Evolutionary conservation across 2,888 invertebrate genomes (phyloP).

Genomic region (Meghimatium bilineatum): DNA sequence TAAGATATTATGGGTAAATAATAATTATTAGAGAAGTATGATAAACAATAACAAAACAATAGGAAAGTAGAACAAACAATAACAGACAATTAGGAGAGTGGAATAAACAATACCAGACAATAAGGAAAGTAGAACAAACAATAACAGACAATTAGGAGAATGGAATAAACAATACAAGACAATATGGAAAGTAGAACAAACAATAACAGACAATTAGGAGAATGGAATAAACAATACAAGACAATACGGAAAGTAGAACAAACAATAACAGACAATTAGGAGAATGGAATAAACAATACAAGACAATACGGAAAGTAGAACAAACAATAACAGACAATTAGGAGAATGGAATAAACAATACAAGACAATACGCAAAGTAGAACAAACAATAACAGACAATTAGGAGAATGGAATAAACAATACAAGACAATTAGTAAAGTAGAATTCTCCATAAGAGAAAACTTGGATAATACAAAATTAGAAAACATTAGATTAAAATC

Average conservation of each 20-base stretch:
- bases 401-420: not conserved
- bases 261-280: not conserved
- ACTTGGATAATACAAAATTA: not conserved
- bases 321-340: not conserved
- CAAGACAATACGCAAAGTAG: not conserved
- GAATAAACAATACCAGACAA: not conserved
- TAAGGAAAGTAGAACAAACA: not conserved
- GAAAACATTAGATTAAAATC: too few relatives aligned
- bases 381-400: not conserved
- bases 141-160: not conserved
- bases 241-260: not conserved
- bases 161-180: not conserved
- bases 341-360: not conserved
- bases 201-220: not conserved
- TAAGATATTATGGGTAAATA: not conserved
- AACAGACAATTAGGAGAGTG: not conserved
- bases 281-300: not conserved
- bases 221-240: not conserved
- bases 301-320: not conserved
- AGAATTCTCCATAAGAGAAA: not conserved
- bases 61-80: not conserved
- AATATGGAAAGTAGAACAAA: not conserved
- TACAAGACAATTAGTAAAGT: not conserved
- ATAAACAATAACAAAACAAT: not conserved
- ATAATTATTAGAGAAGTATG: not conserved